Evolutionary conservation across 2,888 invertebrate genomes (phyloP).

Genomic region (Lithophane semibrunnea): DNA sequence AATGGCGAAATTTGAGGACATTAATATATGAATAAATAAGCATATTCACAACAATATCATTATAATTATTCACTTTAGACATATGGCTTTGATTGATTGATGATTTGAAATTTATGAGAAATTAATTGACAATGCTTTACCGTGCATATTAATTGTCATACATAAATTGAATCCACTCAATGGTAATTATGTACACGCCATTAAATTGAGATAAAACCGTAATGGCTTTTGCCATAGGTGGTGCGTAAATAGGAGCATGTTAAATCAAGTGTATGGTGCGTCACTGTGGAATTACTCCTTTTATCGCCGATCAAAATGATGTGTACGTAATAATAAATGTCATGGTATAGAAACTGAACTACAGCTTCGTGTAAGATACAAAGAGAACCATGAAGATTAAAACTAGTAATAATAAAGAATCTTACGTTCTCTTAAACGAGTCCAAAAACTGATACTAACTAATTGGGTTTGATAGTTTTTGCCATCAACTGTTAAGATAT

Average conservation of each 20-base stretch:
- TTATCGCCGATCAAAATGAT: background rate
- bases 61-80: conserved; percentile 29
- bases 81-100: conserved; percentile 23
- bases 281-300: background rate
- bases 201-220: conserved; percentile 47
- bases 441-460: background rate
- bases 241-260: background rate
- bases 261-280: background rate
- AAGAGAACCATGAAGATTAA: background rate
- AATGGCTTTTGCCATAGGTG: conserved; percentile 19
- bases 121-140: conserved; percentile 52
- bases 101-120: conserved; percentile 39
- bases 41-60: conserved; percentile 1
- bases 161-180: conserved; percentile 30
- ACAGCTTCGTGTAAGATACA: too few relatives aligned
- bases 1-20: background rate
- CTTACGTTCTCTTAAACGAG: background rate
- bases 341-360: background rate
- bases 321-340: background rate
- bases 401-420: background rate
- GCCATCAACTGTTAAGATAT: background rate
- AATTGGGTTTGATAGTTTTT: background rate
- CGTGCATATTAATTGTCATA: conserved; percentile 51
- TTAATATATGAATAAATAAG: conserved; percentile 10
- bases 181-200: conserved; percentile 38